Percentiles rank a stretch among this genome's conserved stretches.
Evolutionary conservation across 2,113 vertebrate genomes (phyloP).

Genomic region (Mungos mungo): DNA sequence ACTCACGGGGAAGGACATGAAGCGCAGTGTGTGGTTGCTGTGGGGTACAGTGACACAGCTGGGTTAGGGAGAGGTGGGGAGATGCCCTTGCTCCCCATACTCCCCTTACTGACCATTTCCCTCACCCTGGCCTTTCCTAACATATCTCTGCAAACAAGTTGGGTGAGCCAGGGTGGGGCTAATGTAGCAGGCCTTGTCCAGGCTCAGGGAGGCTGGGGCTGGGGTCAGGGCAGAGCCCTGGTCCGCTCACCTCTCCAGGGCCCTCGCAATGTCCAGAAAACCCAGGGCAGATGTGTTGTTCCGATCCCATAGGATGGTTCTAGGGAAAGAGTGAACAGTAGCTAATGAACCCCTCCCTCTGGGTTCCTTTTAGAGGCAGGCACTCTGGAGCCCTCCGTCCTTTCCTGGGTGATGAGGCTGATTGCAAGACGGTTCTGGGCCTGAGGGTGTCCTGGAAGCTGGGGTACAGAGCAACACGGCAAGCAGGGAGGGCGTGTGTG

Average conservation of each 20-base stretch:
- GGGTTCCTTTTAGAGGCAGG: background rate
- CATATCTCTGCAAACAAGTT: background rate
- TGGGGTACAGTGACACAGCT: background rate
- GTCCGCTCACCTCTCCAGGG: constrained; percentile 92
- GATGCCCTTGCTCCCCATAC: background rate
- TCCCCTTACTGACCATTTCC: background rate
- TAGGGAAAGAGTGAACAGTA: constrained; percentile 69
- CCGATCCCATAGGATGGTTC: constrained; percentile 94
- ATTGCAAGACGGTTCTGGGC: background rate
- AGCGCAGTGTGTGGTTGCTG: constrained; percentile 94
- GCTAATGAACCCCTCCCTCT: background rate
- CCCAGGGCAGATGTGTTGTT: constrained; percentile 92
- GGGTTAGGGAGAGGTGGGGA: background rate
- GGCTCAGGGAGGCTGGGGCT: background rate
- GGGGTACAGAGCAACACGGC: background rate
- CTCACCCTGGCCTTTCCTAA: background rate
- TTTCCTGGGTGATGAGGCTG: background rate
- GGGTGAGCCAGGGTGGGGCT: background rate
- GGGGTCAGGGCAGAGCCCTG: background rate
- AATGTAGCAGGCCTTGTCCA: background rate
- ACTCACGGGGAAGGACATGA: constrained; percentile 93
- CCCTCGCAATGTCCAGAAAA: constrained; percentile 93
- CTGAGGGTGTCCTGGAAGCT: background rate
- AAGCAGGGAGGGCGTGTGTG: background rate
- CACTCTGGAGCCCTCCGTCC: background rate